Evolutionary conservation across 2,888 invertebrate genomes (phyloP), one percentile per base, ranked within the genome.

Genomic region (Trissolcus japonicus): DNA sequence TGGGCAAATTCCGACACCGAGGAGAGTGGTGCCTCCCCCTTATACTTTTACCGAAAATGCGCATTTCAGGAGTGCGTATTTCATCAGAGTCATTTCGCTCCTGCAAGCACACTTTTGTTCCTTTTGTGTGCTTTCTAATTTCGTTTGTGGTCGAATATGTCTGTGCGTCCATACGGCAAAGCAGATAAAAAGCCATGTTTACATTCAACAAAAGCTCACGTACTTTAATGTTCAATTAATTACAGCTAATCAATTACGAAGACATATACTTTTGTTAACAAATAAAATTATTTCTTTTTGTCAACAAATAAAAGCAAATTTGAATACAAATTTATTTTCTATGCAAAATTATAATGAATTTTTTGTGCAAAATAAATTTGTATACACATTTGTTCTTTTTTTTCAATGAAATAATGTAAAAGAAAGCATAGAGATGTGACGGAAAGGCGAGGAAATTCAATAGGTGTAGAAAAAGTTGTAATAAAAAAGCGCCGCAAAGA

Each of bases 391-490:
- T 25, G 4, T 25, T 0, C 25, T 4, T 25, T 25, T 25, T 6
- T 25, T 25, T 25, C 25, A 25, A 25, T 25, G 4, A 25, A 25
- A 25, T 25, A 25, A 25, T 25, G 25, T n/a, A 17, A 56, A 48
- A 65, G 65, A 69, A 17, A 55, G 43, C 48, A 11, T 56, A 46
- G 53, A 62, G 4, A 6, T 62, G 57, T 62, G 56, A 53, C 53
- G 54, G 57, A 57, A 75, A 75, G 61, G 25, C 74, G 50, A 29
- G 62, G 57, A 76, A 76, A 71, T 76, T 76, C 61, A 55, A 76
- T 67, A 63, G 78, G 62, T 83, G 83, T 83, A 82, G 80, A 81
- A 82, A 80, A 82, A 81, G 65, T 82, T 80, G 83, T 2, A 85
- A 84, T 83, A 84, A 71, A 61, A 62, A 76, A 80, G 79, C 79